Conservation (phyloP, 2,113 vertebrate genomes). For the Hoplias malabaricus region DNA sequence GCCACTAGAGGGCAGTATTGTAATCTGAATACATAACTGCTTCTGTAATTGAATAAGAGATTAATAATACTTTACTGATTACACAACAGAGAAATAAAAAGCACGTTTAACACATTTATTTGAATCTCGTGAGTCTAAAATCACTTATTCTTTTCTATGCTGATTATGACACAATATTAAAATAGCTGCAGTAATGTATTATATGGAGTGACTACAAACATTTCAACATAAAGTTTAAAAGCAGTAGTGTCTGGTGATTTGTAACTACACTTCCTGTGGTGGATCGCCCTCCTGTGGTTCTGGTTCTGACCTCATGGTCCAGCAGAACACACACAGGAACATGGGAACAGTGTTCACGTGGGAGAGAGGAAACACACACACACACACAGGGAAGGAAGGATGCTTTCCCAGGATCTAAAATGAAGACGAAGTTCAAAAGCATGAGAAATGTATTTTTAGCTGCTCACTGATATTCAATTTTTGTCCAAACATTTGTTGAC, state of each 20-base stretch:
- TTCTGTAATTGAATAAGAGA: background rate
- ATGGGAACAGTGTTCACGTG: slow-evolving; percentile 54
- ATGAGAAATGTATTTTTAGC: too few species aligned
- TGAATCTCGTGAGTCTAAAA: too few species aligned
- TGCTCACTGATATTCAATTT: too few species aligned
- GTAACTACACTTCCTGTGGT: background rate
- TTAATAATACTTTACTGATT: background rate
- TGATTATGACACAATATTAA: too few species aligned
- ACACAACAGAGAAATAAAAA: too few species aligned
- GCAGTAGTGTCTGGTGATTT: background rate
- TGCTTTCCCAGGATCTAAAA: slow-evolving; percentile 46
- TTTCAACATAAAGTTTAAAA: background rate
- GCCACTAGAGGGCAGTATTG: background rate
- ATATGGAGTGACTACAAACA: too few species aligned
- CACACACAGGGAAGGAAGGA: slow-evolving; percentile 10
- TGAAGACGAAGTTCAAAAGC: background rate
- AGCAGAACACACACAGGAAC: slow-evolving; percentile 18
- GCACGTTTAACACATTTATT: too few species aligned
- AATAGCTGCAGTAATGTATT: too few species aligned
- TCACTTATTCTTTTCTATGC: too few species aligned
- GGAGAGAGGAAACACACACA: slow-evolving; percentile 57
- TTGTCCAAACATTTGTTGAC: too few species aligned
- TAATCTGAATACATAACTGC: background rate
- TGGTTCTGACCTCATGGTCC: slow-evolving; percentile 6
- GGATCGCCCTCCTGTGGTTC: background rate